Evolutionary conservation across 2,888 invertebrate genomes (phyloP), one percentile per base, ranked within the genome.

Genomic region (Pammene fasciana): DNA sequence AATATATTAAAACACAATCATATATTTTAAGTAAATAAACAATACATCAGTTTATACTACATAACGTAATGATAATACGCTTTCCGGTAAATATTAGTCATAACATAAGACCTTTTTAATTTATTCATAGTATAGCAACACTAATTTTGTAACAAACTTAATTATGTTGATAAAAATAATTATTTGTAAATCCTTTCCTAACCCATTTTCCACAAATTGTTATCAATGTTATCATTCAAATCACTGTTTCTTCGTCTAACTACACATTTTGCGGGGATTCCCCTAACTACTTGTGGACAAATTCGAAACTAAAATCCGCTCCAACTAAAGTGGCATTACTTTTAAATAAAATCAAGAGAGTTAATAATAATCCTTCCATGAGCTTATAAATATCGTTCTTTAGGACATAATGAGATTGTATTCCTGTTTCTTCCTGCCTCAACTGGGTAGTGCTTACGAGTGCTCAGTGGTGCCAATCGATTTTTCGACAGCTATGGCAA

Each of bases 201-300:
- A n/a, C n/a, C n/a, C n/a, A n/a, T 10, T 14, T 10, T 16, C 2
- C 26, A 26, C 26, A 26, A 16, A 18, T n/a, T n/a, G n/a, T n/a
- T n/a, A n/a, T n/a, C n/a, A 48, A 6, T 18, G 9, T 14, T 48
- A 0, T 10, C 14, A 48, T 38, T 38, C 16, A 2, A 26, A 48
- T 9, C 9, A 48, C 16, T 14, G 10, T 48, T 48, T 9, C 5
- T 10, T 9, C 48, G 8, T 10, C 9, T 10, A 10, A 48, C 14
- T 48, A 26, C n/a, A 34, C 34, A 59, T 14, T 26, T 59, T 34
- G 11, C 26, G 59, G 61, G 36, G 38, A 61, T 38, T 50, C 50
- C 61, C 61, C 48, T 38, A 16, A 13, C 13, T 18, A 48, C 14
- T 36, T 5, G 61, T n/a, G 61, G 61, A 38, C n/a, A 61, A 61